A percentile compares a stretch with the other conserved stretches of the same genome.
These are phyloP conservation scores for Chlamydotis undulata DNA, from an alignment of 2,113 vertebrate species.

Conservation along the genomic window DNA sequence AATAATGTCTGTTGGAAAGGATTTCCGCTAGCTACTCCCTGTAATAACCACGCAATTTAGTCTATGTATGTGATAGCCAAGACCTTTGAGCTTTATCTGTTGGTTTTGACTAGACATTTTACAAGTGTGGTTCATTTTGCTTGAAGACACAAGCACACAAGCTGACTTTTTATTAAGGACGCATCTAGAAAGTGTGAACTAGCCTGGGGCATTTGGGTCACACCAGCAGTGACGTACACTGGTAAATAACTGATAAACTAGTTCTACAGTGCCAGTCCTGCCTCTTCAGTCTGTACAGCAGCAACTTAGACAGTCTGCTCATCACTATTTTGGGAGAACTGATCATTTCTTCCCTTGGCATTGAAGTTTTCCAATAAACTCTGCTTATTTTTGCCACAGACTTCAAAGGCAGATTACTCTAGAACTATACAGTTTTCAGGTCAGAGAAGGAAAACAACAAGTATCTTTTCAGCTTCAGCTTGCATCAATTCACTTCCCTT, in stretches of 20 bases:
- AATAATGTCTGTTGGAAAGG: background rate
- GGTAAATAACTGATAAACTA: background rate
- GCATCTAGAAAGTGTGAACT: background rate
- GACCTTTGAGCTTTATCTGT: background rate
- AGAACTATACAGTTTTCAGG: background rate
- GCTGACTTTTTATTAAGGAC: background rate
- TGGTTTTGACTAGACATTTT: background rate
- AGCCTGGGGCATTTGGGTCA: background rate
- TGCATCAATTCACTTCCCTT: background rate
- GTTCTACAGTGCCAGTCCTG: background rate
- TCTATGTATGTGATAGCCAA: rapidly evolving
- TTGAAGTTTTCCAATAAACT: background rate
- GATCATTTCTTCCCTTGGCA: background rate
- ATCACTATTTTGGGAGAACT: background rate
- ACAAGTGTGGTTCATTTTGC: background rate
- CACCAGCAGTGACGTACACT: background rate
- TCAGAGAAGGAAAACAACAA: background rate
- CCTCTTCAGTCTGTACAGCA: background rate
- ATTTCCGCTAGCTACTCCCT: background rate
- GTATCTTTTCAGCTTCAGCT: background rate
- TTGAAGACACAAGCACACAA: background rate
- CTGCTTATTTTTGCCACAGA: background rate
- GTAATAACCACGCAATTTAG: background rate
- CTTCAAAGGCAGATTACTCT: background rate
- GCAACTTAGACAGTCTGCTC: background rate